Evolutionary conservation across 2,797 vertebrate genomes (phyloP), one percentile per base, ranked within the genome.

Genomic region (Lindbergichthys nudifrons): DNA sequence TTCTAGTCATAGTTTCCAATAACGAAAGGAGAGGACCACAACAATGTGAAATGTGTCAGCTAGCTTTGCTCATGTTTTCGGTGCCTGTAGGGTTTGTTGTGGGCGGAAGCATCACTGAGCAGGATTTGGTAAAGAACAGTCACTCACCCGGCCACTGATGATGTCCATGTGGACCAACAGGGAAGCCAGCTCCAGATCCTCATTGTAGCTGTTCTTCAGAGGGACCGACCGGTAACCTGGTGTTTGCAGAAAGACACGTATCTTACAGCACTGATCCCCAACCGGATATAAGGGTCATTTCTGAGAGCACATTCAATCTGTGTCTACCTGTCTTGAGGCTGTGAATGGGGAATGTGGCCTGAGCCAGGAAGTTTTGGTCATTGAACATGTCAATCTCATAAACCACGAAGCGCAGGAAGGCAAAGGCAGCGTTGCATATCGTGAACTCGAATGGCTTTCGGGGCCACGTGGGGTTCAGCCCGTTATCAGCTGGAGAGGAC

Each of bases 321-420:
- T 2, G 18, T 5, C 8, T 92, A 99, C 98, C 98, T 53, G 96
- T 96, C 92, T 98, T 99, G 50, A 99, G 95, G 85, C 97, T 94
- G 83, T 95, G 96, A 68, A 99, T 96, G 12, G 96, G 96, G 90
- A 99, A 98, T 1, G 97, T 98, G 51, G 98, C 98, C 89, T 99
- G 98, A 61, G 98, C 98, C 88, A 99, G 88, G 91, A 99, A 99
- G 90, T 99, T 99, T 92, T 97, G 98, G 7, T 99, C 98, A 0
- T 93, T 99, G 93, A 99, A 99, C 96, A 99, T 99, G 94, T 99
- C 98, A n/a, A 99, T 98, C 87, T 99, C 98, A 0, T 99, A 98
- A 4, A 99, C 98, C 84, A 96, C 98, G 0, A 99, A 99, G 75
- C 98, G 96, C 39, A 99, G 93, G 90, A 97, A 99, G 75, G 97